These are phyloP conservation scores for Drosophila nebulosa DNA, from an alignment of 1,140 invertebrate species.

Conservation along the genomic window DNA sequence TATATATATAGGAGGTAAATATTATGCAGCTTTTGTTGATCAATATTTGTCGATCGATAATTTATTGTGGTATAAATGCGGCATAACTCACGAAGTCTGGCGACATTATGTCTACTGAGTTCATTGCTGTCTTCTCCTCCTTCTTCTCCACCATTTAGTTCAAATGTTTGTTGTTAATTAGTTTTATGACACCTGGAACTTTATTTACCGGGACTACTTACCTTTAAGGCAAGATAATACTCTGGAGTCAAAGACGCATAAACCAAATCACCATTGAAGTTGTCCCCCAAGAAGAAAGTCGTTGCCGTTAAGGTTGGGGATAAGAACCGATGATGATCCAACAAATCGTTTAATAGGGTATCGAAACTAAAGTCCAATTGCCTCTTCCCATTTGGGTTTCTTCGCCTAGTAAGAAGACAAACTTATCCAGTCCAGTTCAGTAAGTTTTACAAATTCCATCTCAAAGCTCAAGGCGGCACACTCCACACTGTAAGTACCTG, in stretches of 20 bases:
- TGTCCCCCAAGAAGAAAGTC: neutral
- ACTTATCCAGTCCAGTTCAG: no score
- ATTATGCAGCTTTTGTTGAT: slow-evolving; percentile 29
- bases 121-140: slow-evolving; percentile 20
- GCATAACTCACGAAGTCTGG: slow-evolving; percentile 24
- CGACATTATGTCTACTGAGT: slow-evolving; percentile 61
- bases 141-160: slow-evolving; percentile 12
- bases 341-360: no score
- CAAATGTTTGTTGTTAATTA: slow-evolving; percentile 66
- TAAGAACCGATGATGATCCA: no score
- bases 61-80: slow-evolving; percentile 57
- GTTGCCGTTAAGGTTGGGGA: no score
- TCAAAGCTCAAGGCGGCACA: no score
- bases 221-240: slow-evolving; percentile 51
- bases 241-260: slow-evolving; percentile 14
- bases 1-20: neutral
- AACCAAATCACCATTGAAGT: neutral
- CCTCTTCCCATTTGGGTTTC: no score
- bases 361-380: no score
- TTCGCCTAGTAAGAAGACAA: no score
- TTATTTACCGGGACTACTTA: slow-evolving; percentile 65
- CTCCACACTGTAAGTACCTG: no score
- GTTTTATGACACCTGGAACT: slow-evolving; percentile 45
- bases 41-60: slow-evolving; percentile 49
- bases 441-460: no score